Evolutionary conservation across 2,888 invertebrate genomes (phyloP).

Genomic region (Cryptocephalus moraei): DNA sequence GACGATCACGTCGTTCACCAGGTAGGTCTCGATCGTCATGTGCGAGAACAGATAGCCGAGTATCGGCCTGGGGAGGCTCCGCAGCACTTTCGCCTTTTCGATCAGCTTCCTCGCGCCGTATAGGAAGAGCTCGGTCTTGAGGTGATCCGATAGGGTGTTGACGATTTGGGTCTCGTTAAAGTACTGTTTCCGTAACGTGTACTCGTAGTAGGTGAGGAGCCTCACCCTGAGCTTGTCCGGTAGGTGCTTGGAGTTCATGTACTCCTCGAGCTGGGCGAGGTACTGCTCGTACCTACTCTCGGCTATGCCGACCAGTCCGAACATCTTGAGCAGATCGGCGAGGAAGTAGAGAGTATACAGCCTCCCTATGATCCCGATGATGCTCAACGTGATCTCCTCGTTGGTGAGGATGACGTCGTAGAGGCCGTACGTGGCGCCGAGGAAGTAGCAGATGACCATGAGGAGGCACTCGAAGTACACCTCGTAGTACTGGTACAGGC

Average conservation of each 20-base stretch:
- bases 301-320: conserved; percentile 26
- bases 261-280: conserved; percentile 42
- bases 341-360: conserved; percentile 22
- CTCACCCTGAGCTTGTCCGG: conserved; percentile 38
- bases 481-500: conserved; percentile 1
- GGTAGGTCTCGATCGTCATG: conserved; percentile 8
- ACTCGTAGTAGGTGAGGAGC: conserved; percentile 41
- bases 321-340: conserved; percentile 22
- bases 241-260: conserved; percentile 44
- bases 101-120: conserved; percentile 39
- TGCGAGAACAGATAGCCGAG: conserved; percentile 20
- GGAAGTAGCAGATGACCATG: conserved; percentile 22
- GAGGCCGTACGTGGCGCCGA: conserved; percentile 19
- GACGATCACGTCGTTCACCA: conserved; percentile 34
- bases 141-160: conserved; percentile 27
- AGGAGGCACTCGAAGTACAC: conserved; percentile 15
- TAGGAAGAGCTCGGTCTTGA: conserved; percentile 38
- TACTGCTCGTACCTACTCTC: conserved; percentile 38
- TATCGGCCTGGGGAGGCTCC: conserved; percentile 32
- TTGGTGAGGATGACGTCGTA: conserved; percentile 8
- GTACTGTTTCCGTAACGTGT: conserved; percentile 42
- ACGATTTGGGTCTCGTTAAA: conserved; percentile 40
- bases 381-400: conserved; percentile 17
- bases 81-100: conserved; percentile 38
- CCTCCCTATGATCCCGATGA: conserved; percentile 21